A percentile compares a stretch with the other conserved stretches of the same genome.
These are phyloP conservation scores for Microplitis mediator DNA, from an alignment of 1,140 invertebrate genomes.

Conservation along the genomic window DNA sequence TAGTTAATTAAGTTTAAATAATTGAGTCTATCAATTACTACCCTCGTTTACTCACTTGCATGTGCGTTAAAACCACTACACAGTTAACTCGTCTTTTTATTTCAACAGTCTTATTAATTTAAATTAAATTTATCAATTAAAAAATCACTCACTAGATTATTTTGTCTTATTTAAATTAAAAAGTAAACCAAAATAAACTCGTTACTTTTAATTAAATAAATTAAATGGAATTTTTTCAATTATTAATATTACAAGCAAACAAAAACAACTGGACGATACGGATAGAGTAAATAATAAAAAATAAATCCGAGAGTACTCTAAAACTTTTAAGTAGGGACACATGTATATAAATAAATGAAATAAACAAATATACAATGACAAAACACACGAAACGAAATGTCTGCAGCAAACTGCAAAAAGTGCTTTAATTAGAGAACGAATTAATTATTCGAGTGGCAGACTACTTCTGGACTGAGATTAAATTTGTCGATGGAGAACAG, in stretches of 20 bases:
- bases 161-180: not conserved
- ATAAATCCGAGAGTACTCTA: slow-evolving; percentile 5
- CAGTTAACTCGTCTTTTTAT: not conserved
- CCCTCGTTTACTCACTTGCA: slow-evolving; percentile 15
- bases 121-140: not conserved
- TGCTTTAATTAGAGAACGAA: slow-evolving; percentile 44
- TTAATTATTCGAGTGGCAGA: slow-evolving; percentile 37
- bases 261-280: not conserved
- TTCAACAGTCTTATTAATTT: not conserved
- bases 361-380: not conserved
- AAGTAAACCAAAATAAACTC: too few relatives aligned
- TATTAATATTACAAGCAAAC: not conserved
- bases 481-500: slow-evolving; percentile 22
- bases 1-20: slow-evolving; percentile 43
- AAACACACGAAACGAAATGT: slow-evolving; percentile 22
- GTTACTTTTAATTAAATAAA: not conserved
- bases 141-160: not conserved
- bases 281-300: not conserved
- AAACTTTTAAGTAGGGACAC: not conserved
- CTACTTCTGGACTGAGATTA: slow-evolving; percentile 22
- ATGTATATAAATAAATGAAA: not conserved
- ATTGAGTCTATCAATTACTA: slow-evolving; percentile 32
- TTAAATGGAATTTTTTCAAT: not conserved
- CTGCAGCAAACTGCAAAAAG: slow-evolving; percentile 18
- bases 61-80: slow-evolving; percentile 5